Percentiles rank a stretch among this genome's conserved stretches.
Evolutionary conservation across 2,797 vertebrate species (phyloP).

Genomic region (Dendrocincla tyrannina): DNA sequence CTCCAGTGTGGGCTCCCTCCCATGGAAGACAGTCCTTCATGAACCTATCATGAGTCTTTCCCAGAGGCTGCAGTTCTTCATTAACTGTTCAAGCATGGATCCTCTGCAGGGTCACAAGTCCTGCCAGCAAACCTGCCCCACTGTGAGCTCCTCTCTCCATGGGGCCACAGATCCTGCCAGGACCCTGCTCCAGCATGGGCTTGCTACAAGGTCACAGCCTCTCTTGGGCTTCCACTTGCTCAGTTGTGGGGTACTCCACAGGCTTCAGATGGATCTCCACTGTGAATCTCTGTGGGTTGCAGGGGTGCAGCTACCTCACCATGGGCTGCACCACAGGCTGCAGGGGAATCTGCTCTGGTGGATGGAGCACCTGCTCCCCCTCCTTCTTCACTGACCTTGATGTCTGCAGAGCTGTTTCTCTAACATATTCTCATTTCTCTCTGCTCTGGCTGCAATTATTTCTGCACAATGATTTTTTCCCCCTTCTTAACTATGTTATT

Average conservation of each 20-base stretch:
- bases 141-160: not conserved
- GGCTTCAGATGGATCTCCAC: not conserved
- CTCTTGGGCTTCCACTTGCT: not conserved
- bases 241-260: not conserved
- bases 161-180: not conserved
- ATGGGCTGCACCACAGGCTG: accelerated
- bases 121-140: not conserved
- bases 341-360: not conserved
- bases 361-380: not conserved
- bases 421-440: not conserved
- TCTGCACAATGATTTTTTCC: not conserved
- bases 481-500: not conserved
- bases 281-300: not conserved
- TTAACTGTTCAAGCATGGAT: not conserved
- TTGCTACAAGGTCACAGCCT: not conserved
- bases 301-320: not conserved
- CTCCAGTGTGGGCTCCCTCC: accelerated
- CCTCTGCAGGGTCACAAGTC: not conserved
- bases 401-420: not conserved
- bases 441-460: not conserved
- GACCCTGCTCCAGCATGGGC: not conserved
- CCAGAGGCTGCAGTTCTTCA: not conserved
- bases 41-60: not conserved
- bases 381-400: not conserved
- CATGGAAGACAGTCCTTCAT: not conserved